Percentiles rank a stretch among this genome's conserved stretches.
Evolutionary conservation across 2,797 vertebrate species (phyloP).

Genomic region (Chanos chanos): DNA sequence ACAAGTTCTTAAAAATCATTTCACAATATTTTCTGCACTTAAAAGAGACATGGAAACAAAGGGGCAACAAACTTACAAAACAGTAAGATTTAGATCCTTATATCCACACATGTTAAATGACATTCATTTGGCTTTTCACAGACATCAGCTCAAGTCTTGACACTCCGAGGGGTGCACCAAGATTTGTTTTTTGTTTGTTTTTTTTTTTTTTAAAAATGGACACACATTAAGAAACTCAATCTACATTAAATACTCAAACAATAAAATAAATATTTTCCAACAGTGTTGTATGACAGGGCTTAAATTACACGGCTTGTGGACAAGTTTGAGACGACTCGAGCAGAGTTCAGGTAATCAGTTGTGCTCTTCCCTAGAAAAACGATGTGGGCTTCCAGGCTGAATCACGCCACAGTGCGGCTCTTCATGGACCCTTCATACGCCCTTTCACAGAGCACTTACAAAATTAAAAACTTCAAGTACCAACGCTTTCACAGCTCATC

Average conservation of each 20-base stretch:
- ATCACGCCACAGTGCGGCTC: not conserved
- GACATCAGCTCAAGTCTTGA: no score
- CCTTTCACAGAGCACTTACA: constrained; percentile 10
- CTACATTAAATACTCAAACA: constrained; percentile 1
- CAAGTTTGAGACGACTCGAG: no score
- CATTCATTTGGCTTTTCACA: no score
- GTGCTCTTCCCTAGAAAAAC: constrained; percentile 5
- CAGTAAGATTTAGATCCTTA: no score
- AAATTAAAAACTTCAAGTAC: constrained; percentile 21
- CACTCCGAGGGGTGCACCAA: no score
- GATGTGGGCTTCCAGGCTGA: constrained; percentile 2
- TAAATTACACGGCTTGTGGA: no score
- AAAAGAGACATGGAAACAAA: constrained; percentile 11
- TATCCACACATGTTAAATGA: no score
- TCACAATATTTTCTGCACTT: constrained; percentile 17
- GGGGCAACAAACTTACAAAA: no score
- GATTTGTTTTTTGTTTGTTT: not conserved
- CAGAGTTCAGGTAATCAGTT: no score
- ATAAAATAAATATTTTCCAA: not conserved
- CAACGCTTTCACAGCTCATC: constrained; percentile 30
- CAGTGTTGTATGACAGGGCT: constrained; percentile 17
- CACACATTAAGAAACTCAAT: constrained; percentile 6
- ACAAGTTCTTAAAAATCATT: constrained; percentile 3
- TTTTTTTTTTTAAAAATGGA: not conserved
- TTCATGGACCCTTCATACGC: constrained; percentile 21